Evolutionary conservation across 2,797 vertebrate species (phyloP).

Genomic region (Protosalanx chinensis): DNA sequence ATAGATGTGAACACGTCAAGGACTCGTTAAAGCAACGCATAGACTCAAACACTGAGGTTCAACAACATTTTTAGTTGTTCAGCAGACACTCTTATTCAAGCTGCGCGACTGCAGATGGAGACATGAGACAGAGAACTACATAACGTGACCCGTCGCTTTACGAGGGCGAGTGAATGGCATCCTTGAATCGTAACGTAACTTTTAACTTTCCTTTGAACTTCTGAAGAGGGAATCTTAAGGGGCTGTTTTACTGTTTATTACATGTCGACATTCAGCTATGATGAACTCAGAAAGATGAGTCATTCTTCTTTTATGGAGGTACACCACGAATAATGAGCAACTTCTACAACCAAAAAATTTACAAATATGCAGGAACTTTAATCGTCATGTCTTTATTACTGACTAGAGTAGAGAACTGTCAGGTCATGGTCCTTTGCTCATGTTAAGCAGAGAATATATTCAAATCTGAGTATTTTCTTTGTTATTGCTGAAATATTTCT

Average conservation of each 20-base stretch:
- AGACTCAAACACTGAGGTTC: neutral
- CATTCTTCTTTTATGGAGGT: neutral
- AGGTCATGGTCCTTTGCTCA: conserved; percentile 52
- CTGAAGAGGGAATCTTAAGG: too few species aligned
- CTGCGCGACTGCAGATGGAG: neutral
- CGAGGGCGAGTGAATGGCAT: too few species aligned
- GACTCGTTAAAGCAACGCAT: neutral
- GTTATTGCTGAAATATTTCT: too few species aligned
- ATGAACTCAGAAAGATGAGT: neutral
- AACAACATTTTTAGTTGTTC: neutral
- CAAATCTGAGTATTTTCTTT: too few species aligned
- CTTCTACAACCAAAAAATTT: too few species aligned
- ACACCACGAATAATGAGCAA: too few species aligned
- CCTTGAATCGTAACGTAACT: too few species aligned
- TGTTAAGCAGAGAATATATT: too few species aligned
- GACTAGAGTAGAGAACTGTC: conserved; percentile 23
- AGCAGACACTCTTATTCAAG: neutral
- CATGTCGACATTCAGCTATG: neutral
- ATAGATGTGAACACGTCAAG: neutral
- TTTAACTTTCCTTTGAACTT: too few species aligned
- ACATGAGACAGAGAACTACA: neutral
- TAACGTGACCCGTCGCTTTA: too few species aligned
- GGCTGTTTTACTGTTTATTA: neutral
- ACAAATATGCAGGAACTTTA: neutral
- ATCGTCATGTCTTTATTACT: neutral